Base-by-base conservation (phyloP, 2,888 invertebrate species). In the Lasioglossum morio region DNA sequence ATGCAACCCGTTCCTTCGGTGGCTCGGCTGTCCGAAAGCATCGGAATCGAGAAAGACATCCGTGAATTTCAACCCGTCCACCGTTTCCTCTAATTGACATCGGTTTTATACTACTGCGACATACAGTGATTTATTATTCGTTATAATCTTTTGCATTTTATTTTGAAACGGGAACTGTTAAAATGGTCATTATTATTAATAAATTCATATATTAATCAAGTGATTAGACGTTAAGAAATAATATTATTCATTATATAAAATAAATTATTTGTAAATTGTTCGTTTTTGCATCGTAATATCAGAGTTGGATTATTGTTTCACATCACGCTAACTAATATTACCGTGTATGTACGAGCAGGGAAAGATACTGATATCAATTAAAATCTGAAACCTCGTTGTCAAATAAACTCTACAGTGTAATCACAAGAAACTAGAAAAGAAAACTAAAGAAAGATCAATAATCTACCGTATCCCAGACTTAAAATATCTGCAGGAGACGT, bases 1-100 rank as follows among this genome's bases (percentile, higher is more conserved):
- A 40, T 66, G 63, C 72, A 72, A 75, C 37, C 74, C 34, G 46
- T 77, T 73, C 85, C 77, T 69, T 19, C 23, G 10, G 37, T 69
- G 23, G 66, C 10, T 66, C 19, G 10, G 23, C 34, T 34, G 7
- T 8, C 30, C 16, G 16, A 1, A 69, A 4, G 23, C 66, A 16
- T 30, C 30, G 8, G 2, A 34, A 69, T 19, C 37, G 23, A 19
- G 34, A 37, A 69, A 69, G 34, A 69, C 37, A 37, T 3, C 37
- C 34, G 34, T 19, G 37, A 37, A 69, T 69, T 69, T 69, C 16
- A 10, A 19, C 4, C 23, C 23, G 23, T 0, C 19, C 66, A 7
- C 19, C 34, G 19, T 23, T 66, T 23, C 3, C 34, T 23, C 23
- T 66, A 30, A 66, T 34, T 66, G 34, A 34, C 23, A 69, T 37